A percentile compares a stretch with the other conserved stretches of the same genome.
Conservation (phyloP, 2,797 vertebrate species). For the Gymnopithys bicolor region DNA sequence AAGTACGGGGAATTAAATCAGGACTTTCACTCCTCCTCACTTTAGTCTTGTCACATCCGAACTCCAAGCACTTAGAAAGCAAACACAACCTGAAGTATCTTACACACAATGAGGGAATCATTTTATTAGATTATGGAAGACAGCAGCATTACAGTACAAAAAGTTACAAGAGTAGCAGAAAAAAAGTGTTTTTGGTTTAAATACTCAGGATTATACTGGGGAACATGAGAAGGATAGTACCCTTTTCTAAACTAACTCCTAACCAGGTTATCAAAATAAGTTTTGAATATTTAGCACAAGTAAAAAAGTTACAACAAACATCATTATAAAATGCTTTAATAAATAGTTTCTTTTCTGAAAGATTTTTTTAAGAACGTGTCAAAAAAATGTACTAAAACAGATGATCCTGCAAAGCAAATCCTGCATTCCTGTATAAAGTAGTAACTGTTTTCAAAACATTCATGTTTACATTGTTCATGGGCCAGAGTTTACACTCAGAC, state of each 20-base stretch:
- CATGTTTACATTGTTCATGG: conserved; percentile 66
- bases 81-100: conserved; percentile 44
- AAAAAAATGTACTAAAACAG: conserved; percentile 87
- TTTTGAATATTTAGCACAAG: conserved; percentile 67
- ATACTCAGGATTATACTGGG: conserved; percentile 69
- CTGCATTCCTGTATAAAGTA: conserved; percentile 85
- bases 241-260: conserved; percentile 71
- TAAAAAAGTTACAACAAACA: conserved; percentile 74
- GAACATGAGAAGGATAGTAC: conserved; percentile 66
- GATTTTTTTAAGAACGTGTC: conserved; percentile 81
- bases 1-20: rapidly evolving
- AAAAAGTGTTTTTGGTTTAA: conserved; percentile 73
- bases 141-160: conserved; percentile 73
- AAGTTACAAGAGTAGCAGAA: conserved; percentile 70
- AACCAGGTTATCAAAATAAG: conserved; percentile 70
- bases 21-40: neutral
- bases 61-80: conserved; percentile 6
- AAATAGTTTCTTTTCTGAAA: conserved; percentile 87
- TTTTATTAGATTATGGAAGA: conserved; percentile 74
- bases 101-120: conserved; percentile 71
- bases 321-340: conserved; percentile 96
- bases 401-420: conserved; percentile 83
- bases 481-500: conserved; percentile 60
- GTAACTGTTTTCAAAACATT: conserved; percentile 82
- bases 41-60: neutral